Base-by-base conservation (phyloP, 2,797 vertebrate genomes). In the Gallinago nigripennis region DNA sequence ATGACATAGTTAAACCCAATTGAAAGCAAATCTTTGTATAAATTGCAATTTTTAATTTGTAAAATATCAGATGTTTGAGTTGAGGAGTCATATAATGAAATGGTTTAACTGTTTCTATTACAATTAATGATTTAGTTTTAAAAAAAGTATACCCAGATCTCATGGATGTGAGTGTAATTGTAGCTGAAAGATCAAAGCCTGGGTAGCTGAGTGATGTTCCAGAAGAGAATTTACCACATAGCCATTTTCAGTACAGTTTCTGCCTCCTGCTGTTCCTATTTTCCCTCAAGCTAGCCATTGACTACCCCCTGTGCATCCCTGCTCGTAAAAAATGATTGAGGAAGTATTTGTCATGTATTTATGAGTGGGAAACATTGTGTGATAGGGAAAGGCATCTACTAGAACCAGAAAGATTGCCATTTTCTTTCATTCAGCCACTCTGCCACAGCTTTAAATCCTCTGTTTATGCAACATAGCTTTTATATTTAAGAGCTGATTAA, bases 251-350 rank as follows among this genome's bases (percentile, higher is more conserved):
- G 98, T 98, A 98, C 98, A 98, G 98, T 99, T 99, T 99, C 98
- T 98, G 98, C 97, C 97, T 98, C 98, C 98, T 98, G 98, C 98
- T 98, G 98, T 98, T 98, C 98, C 98, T 98, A 98, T 98, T 99
- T 98, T 98, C 98, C 99, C 98, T 98, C 98, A 97, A 98, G 98
- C 98, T 98, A 99, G 98, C 98, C 98, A 98, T 98, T 99, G 98
- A 99, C 98, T 98, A 98, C 99, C 99, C 98, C 98, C 98, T 98
- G 98, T 99, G 98, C 99, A 99, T 99, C 99, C 99, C 98, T 98
- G 98, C 99, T 99, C 98, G 97, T 99, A 99, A 99, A 99, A 99
- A 99, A 99, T 99, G 99, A 99, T 99, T 99, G 99, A 99, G 99
- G 99, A 99, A 98, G 98, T 99, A 98, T 99, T 99, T 99, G 99